Conservation (phyloP, 1,140 invertebrate species). For the Atta texana region DNA sequence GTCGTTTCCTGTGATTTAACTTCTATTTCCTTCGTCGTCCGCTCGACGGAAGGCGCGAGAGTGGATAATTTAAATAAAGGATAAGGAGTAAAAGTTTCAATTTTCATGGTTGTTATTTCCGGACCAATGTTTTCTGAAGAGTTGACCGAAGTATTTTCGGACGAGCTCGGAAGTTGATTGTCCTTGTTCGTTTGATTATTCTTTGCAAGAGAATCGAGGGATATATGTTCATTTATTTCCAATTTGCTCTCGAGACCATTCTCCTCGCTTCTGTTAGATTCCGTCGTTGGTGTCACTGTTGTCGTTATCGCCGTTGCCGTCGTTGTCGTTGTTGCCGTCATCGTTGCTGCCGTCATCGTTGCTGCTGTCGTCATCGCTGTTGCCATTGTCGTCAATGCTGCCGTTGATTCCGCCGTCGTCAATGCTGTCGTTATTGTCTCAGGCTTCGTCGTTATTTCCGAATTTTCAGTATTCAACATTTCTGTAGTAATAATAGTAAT, state of each 20-base stretch:
- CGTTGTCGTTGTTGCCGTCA: background rate
- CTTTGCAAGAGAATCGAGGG: background rate
- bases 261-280: slow-evolving; percentile 60
- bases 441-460: slow-evolving; percentile 33
- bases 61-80: slow-evolving; percentile 57
- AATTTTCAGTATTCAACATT: slow-evolving; percentile 42
- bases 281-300: background rate
- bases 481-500: slow-evolving; percentile 41
- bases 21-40: slow-evolving; percentile 5
- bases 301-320: background rate
- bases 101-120: background rate
- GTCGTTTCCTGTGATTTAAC: background rate
- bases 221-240: slow-evolving; percentile 6
- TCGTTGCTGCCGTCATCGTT: background rate
- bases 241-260: slow-evolving; percentile 61
- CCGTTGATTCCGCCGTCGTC: background rate
- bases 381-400: background rate
- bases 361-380: background rate
- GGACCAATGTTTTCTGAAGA: slow-evolving; percentile 9
- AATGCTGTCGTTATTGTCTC: background rate
- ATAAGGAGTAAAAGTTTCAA: slow-evolving; percentile 66
- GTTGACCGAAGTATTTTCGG: slow-evolving; percentile 53
- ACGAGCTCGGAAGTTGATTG: slow-evolving; percentile 52
- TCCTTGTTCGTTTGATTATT: slow-evolving; percentile 1
- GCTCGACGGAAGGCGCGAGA: slow-evolving; percentile 2